phyloP scores from a whole-genome alignment of 2,113 vertebrate genomes.

The Salvelinus namaycush region DNA sequence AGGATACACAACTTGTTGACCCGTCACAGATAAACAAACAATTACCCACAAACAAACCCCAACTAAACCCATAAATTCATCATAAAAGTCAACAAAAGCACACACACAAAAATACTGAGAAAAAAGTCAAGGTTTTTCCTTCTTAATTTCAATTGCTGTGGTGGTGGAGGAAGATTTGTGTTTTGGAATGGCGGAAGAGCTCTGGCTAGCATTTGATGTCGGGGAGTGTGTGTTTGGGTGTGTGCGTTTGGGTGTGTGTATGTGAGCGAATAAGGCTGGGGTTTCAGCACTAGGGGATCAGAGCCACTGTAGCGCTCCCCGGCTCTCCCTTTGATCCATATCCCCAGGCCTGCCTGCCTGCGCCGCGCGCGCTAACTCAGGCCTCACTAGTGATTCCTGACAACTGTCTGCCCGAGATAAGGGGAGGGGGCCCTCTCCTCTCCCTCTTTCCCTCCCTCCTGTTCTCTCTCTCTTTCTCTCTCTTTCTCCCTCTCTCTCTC shows the following conservation, averaged over 20 bases:
- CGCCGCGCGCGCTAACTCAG: slow-evolving; percentile 85
- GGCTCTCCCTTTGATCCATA: slow-evolving; percentile 96
- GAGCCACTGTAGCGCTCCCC: slow-evolving; percentile 84
- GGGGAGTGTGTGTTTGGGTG: slow-evolving; percentile 62
- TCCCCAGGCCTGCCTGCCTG: slow-evolving; percentile 95
- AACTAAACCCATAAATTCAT: slow-evolving; percentile 48
- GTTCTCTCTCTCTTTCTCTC: neutral
- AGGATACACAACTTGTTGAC: slow-evolving; percentile 52
- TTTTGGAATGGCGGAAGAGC: slow-evolving; percentile 70
- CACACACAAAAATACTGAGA: slow-evolving; percentile 20
- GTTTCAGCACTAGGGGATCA: slow-evolving; percentile 81
- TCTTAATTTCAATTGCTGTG: slow-evolving; percentile 49
- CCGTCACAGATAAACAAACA: slow-evolving; percentile 42
- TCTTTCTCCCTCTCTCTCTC: neutral
- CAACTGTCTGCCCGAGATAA: slow-evolving; percentile 99
- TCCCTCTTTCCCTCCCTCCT: neutral
- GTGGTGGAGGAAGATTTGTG: slow-evolving; percentile 70
- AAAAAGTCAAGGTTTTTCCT: slow-evolving; percentile 21
- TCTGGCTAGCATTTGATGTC: slow-evolving; percentile 81
- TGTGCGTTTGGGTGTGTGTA: neutral
- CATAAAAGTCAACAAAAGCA: slow-evolving; percentile 33
- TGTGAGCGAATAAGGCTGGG: slow-evolving; percentile 55
- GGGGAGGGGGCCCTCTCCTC: slow-evolving; percentile 63
- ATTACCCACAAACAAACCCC: slow-evolving; percentile 50
- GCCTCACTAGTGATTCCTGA: slow-evolving; percentile 97